phyloP scores from a whole-genome alignment of 2,113 vertebrate genomes.

The Galemys pyrenaicus region DNA sequence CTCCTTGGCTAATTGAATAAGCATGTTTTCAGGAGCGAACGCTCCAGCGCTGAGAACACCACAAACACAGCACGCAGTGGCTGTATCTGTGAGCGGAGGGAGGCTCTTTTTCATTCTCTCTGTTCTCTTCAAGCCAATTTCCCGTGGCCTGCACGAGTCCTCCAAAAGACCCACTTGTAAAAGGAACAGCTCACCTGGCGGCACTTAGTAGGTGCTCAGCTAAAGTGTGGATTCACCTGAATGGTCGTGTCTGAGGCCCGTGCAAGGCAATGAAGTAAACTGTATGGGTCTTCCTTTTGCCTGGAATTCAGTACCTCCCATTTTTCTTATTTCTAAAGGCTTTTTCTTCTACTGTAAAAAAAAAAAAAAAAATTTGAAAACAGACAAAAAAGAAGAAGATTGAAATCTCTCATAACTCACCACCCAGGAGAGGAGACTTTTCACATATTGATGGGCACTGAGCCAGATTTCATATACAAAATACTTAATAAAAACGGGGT shows the following conservation, averaged over 20 bases:
- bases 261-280: not conserved
- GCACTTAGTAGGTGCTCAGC: not conserved
- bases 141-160: not conserved
- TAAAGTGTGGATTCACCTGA: not conserved
- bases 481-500: not conserved
- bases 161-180: not conserved
- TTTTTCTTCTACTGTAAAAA: not conserved
- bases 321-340: constrained; percentile 4
- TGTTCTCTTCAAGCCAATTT: not conserved
- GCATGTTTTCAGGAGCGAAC: not conserved
- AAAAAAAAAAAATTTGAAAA: not conserved
- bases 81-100: not conserved
- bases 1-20: not conserved
- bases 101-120: not conserved
- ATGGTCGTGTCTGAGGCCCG: not conserved
- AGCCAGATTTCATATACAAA: not conserved
- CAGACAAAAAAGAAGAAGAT: not conserved
- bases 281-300: not conserved
- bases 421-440: not conserved
- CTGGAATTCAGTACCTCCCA: not conserved
- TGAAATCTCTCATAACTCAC: not conserved
- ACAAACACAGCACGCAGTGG: not conserved
- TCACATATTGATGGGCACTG: not conserved
- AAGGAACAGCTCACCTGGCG: not conserved
- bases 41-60: not conserved